A percentile compares a stretch with the other conserved stretches of the same genome.
Conservation (phyloP, 2,113 vertebrate genomes). For the Eurystomus gularis region DNA sequence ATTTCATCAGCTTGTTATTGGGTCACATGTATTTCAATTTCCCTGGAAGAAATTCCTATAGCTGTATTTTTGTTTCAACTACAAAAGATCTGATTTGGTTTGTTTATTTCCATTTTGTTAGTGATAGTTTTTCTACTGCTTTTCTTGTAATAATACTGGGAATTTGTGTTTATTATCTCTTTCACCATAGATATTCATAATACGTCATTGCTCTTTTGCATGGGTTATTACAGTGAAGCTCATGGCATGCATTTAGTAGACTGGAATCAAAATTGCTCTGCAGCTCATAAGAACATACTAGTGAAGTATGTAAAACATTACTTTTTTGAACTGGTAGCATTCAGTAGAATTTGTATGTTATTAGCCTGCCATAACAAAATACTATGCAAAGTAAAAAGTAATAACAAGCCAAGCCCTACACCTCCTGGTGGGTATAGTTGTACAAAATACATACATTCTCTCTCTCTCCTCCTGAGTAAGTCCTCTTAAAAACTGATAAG, state of each 20-base stretch:
- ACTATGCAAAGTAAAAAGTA: not conserved
- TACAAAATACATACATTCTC: not conserved
- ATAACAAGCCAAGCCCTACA: not conserved
- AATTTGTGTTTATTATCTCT: not conserved
- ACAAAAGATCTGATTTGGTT: not conserved
- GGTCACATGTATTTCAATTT: not conserved
- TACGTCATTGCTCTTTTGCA: fast-evolving
- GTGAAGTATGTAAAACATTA: not conserved
- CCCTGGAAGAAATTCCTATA: not conserved
- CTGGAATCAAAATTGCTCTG: not conserved
- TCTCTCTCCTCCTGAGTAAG: not conserved
- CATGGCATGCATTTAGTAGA: not conserved
- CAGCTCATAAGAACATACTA: not conserved
- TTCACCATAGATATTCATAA: not conserved
- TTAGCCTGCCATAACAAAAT: not conserved
- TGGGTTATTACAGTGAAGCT: not conserved
- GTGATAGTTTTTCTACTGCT: not conserved
- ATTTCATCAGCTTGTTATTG: not conserved
- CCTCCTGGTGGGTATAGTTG: not conserved
- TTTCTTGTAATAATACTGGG: not conserved
- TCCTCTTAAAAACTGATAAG: not conserved
- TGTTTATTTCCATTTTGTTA: not conserved
- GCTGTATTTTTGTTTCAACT: not conserved
- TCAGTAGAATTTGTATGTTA: not conserved
- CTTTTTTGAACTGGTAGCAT: not conserved